Conservation (phyloP, 2,797 vertebrate species). For the Gephyroberyx darwinii region DNA sequence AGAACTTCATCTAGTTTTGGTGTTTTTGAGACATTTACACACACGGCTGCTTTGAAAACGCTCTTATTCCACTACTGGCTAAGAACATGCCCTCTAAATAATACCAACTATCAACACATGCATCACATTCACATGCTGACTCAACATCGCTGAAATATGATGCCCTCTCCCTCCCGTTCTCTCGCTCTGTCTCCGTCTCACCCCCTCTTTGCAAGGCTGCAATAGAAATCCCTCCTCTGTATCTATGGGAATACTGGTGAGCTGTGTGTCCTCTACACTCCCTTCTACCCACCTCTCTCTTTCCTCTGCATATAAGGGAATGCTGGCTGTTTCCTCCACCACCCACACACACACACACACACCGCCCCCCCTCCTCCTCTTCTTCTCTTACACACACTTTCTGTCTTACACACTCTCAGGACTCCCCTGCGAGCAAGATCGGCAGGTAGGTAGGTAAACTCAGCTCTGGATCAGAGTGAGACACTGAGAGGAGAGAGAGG, state of each 20-base stretch:
- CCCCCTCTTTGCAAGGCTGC: constrained; percentile 57
- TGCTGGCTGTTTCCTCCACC: constrained; percentile 47
- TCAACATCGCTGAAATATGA: constrained; percentile 74
- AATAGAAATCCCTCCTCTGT: constrained; percentile 70
- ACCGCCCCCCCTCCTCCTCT: neutral
- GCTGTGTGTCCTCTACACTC: constrained; percentile 67
- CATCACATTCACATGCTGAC: constrained; percentile 74
- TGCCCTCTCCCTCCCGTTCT: constrained; percentile 35
- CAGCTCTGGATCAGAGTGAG: constrained; percentile 63
- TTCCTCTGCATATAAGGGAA: constrained; percentile 63
- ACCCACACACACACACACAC: neutral
- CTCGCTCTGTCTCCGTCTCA: constrained; percentile 24
- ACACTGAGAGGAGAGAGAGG: constrained; percentile 37
- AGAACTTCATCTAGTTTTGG: constrained; percentile 3
- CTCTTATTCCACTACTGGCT: constrained; percentile 22
- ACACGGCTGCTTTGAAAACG: neutral
- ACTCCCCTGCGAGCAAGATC: constrained; percentile 64
- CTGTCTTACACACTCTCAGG: constrained; percentile 68
- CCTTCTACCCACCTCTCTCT: constrained; percentile 44
- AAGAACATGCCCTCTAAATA: constrained; percentile 50
- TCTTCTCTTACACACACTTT: constrained; percentile 68
- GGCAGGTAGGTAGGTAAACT: constrained; percentile 73
- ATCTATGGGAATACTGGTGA: constrained; percentile 70
- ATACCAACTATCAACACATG: constrained; percentile 62
- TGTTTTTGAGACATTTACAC: neutral